These are phyloP conservation scores for Samia ricini DNA, from an alignment of 1,140 invertebrate species.

Conservation along the genomic window DNA sequence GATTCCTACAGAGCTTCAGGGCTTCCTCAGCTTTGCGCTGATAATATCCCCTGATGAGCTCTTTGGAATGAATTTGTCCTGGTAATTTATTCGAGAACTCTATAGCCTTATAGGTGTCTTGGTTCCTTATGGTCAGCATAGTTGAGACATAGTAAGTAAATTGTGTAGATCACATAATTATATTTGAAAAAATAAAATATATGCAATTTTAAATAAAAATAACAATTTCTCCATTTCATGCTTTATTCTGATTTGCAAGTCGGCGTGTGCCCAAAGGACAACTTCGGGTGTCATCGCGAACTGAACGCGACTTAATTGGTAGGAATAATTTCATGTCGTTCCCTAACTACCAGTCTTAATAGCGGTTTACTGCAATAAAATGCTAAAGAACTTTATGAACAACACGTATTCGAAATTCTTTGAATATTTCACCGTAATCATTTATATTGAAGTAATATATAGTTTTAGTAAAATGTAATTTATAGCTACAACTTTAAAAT, in stretches of 20 bases:
- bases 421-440: constrained; percentile 14
- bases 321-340: constrained; percentile 44
- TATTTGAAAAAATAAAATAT: too few relatives aligned
- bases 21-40: too few relatives aligned
- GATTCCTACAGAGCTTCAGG: too few relatives aligned
- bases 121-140: too few relatives aligned
- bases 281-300: constrained; percentile 42
- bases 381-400: constrained; percentile 34
- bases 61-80: too few relatives aligned
- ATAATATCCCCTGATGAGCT: too few relatives aligned
- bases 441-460: background rate
- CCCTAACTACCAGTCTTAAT: constrained; percentile 43
- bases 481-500: background rate
- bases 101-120: too few relatives aligned
- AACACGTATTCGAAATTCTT: constrained; percentile 19
- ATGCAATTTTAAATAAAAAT: too few relatives aligned
- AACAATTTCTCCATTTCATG: background rate
- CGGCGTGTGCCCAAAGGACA: constrained; percentile 43
- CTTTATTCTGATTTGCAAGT: constrained; percentile 27
- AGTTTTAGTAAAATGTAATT: too few relatives aligned
- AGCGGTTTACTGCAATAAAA: constrained; percentile 44
- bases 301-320: constrained; percentile 44
- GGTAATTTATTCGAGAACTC: too few relatives aligned
- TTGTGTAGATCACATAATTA: too few relatives aligned
- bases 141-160: too few relatives aligned